phyloP scores from a whole-genome alignment of 2,113 vertebrate genomes.

The Ceyx melanurus region DNA sequence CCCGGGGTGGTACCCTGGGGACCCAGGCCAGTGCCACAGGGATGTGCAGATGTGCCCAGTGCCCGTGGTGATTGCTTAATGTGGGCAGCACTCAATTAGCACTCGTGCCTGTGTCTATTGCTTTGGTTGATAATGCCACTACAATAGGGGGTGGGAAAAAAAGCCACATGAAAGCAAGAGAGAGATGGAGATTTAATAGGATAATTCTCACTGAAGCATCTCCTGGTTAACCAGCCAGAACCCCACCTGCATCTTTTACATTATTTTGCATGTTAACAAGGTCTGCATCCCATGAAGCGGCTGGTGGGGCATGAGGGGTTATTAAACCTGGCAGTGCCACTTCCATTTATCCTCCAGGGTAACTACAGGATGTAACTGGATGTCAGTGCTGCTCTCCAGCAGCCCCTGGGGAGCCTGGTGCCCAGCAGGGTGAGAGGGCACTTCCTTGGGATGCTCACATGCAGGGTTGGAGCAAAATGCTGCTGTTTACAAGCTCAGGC shows the following conservation, averaged over 20 bases:
- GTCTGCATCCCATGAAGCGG: neutral
- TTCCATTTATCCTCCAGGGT: neutral
- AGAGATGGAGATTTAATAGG: conserved; percentile 57
- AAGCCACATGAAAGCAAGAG: neutral
- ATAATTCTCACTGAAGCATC: conserved; percentile 70
- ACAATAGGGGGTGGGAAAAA: neutral
- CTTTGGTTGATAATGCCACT: conserved; percentile 14
- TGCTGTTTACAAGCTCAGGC: neutral
- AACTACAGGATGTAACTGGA: neutral
- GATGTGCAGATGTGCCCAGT: neutral
- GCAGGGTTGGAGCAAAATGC: neutral
- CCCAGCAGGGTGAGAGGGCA: rapidly evolving
- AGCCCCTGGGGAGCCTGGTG: neutral
- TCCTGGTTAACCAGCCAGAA: conserved; percentile 64
- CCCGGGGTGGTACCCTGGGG: neutral
- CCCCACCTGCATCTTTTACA: conserved; percentile 63
- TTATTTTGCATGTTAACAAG: conserved; percentile 70
- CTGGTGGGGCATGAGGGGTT: conserved; percentile 18
- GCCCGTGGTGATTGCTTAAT: neutral
- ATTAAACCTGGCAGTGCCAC: neutral
- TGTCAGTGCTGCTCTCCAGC: neutral
- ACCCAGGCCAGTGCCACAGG: neutral
- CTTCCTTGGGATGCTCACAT: neutral
- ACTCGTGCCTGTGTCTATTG: neutral
- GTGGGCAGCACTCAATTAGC: neutral